Percentiles rank a stretch among this genome's conserved stretches.
Evolutionary conservation across 2,888 invertebrate genomes (phyloP).

Genomic region (Eupithecia pulchellata): DNA sequence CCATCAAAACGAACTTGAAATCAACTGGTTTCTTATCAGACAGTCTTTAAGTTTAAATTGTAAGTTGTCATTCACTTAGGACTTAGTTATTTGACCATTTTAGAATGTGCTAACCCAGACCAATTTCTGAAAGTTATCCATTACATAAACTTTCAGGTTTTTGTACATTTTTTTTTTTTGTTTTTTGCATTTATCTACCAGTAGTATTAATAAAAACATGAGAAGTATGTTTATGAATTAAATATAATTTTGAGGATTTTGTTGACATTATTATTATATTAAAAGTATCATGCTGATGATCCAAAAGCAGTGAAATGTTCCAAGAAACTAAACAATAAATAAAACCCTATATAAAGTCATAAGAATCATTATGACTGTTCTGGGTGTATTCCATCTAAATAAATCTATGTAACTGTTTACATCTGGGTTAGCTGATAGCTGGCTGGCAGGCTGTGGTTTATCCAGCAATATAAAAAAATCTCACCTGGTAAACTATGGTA

Average conservation of each 20-base stretch:
- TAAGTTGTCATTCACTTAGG: neutral
- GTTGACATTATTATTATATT: neutral
- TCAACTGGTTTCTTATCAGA: neutral
- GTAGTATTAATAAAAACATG: neutral
- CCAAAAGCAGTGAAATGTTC: neutral
- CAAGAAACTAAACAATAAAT: neutral
- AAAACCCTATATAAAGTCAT: neutral
- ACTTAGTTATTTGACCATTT: neutral
- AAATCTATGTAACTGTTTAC: too few species aligned
- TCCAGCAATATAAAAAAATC: slow-evolving; percentile 28
- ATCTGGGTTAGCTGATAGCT: neutral
- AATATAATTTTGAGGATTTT: neutral
- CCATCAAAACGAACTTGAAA: neutral
- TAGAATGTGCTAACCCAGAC: neutral
- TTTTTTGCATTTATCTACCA: neutral
- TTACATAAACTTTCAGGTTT: too few species aligned
- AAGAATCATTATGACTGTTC: neutral
- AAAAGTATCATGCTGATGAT: neutral
- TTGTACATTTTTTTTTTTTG: neutral
- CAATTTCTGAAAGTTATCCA: neutral
- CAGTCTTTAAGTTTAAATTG: neutral
- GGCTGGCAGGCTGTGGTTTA: neutral
- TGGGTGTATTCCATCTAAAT: too few species aligned
- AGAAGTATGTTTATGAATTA: neutral
- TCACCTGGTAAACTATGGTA: slow-evolving; percentile 77